Percentiles rank a stretch among this genome's conserved stretches.
Evolutionary conservation across 2,888 invertebrate species (phyloP).

Genomic region (Cryptosula pallasiana): DNA sequence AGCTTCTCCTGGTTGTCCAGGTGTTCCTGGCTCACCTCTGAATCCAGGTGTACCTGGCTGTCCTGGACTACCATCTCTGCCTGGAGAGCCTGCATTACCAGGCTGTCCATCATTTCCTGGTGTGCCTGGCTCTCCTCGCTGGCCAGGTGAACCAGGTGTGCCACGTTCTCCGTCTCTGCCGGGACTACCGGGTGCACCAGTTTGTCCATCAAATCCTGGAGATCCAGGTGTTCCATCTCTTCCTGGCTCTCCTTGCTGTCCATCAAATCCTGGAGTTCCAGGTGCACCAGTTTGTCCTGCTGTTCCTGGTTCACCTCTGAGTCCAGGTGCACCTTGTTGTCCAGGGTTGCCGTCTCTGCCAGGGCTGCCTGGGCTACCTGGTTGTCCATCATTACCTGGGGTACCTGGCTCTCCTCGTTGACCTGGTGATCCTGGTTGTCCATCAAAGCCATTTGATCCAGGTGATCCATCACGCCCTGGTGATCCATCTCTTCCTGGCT

Average conservation of each 20-base stretch:
- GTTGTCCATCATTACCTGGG: constrained; percentile 6
- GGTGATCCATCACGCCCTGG: not conserved
- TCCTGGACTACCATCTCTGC: not conserved
- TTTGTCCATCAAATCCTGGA: not conserved
- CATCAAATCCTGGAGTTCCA: constrained; percentile 24
- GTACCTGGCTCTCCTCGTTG: constrained; percentile 4
- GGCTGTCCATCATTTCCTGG: not conserved
- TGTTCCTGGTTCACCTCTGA: not conserved
- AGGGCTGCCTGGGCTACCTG: not conserved
- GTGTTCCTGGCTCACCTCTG: not conserved
- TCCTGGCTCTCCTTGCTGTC: not conserved
- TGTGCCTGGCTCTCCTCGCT: not conserved
- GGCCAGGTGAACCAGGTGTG: not conserved
- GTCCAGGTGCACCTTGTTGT: constrained; percentile 17
- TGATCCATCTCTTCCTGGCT: not conserved
- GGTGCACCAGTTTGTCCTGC: no score
- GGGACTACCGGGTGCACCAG: not conserved
- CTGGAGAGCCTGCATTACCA: not conserved
- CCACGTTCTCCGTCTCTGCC: not conserved
- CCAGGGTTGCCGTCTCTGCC: not conserved
- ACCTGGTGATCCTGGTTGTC: not conserved
- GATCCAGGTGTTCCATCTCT: constrained; percentile 20
- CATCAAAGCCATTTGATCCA: not conserved
- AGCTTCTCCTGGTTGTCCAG: not conserved
- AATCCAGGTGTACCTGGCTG: not conserved